Conservation (phyloP, 2,888 invertebrate genomes). For the Agonum fuliginosum region DNA sequence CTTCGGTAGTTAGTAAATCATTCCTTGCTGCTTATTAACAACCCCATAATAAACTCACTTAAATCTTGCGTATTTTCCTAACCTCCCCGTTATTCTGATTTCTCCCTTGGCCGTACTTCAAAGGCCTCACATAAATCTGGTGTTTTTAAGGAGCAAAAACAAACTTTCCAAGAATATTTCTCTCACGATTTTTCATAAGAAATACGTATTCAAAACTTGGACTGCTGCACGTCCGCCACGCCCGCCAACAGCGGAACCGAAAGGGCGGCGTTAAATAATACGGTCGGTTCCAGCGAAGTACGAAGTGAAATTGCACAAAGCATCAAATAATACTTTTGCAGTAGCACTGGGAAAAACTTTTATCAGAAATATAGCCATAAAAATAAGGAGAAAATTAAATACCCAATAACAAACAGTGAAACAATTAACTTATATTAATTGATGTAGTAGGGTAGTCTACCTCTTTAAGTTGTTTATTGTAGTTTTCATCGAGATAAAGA, state of each 20-base stretch:
- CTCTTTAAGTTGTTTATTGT: too few relatives aligned
- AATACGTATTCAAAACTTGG: slow-evolving; percentile 43
- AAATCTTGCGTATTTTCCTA: slow-evolving; percentile 4
- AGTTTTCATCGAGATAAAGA: too few relatives aligned
- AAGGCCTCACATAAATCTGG: slow-evolving; percentile 32
- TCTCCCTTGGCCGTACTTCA: slow-evolving; percentile 21
- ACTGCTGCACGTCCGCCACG: background rate
- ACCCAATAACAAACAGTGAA: too few relatives aligned
- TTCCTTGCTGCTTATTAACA: slow-evolving; percentile 39
- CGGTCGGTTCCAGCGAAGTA: background rate
- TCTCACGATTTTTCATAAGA: slow-evolving; percentile 36
- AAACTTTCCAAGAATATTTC: slow-evolving; percentile 22
- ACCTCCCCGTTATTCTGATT: background rate
- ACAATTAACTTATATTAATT: too few relatives aligned
- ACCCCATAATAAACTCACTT: slow-evolving; percentile 8
- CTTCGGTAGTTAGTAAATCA: too few relatives aligned
- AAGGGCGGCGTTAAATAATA: slow-evolving; percentile 9
- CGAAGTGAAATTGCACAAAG: too few relatives aligned
- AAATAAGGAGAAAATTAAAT: too few relatives aligned
- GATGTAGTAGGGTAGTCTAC: too few relatives aligned
- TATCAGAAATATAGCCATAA: too few relatives aligned
- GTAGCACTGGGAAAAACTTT: background rate
- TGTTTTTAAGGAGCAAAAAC: slow-evolving; percentile 48
- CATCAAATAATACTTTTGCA: too few relatives aligned
- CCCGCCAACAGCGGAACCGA: background rate